A percentile compares a stretch with the other conserved stretches of the same genome.
Evolutionary conservation across 30 jellyfish, hydroid and myxozoan species (phyloP).

Genomic region (Rhopilema esculentum): DNA sequence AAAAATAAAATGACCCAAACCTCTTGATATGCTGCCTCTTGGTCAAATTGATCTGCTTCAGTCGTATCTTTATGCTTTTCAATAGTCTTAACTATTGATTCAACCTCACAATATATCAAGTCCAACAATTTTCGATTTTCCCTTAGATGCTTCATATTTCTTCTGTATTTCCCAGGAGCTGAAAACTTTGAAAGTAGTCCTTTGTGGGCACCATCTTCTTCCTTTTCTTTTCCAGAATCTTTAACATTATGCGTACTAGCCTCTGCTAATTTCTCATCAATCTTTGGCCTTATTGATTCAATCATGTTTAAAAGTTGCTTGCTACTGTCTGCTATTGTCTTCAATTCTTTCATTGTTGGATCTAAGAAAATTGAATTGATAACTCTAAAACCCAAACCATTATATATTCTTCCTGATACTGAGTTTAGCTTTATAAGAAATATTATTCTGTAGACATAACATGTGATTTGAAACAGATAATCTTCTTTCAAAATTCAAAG

Average conservation of each 20-base stretch:
- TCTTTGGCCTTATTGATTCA: constrained; percentile 60
- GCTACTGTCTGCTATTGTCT: constrained; percentile 59
- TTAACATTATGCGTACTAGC: constrained; percentile 77
- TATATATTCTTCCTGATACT: too few species aligned
- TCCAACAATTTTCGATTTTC: constrained; percentile 49
- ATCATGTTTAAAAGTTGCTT: constrained; percentile 42
- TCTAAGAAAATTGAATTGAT: constrained; percentile 22
- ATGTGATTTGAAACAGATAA: too few species aligned
- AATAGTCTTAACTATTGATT: constrained; percentile 55
- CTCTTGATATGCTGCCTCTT: too few species aligned
- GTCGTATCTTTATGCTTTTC: neutral
- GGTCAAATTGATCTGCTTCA: neutral
- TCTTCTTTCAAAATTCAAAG: too few species aligned
- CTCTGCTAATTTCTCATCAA: constrained; percentile 65
- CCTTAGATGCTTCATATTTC: constrained; percentile 77
- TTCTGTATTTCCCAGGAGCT: constrained; percentile 92
- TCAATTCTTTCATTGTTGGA: constrained; percentile 43
- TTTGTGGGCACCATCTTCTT: constrained; percentile 60
- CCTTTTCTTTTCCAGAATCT: constrained; percentile 81
- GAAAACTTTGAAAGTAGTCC: constrained; percentile 88
- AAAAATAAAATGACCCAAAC: too few species aligned
- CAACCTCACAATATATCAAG: constrained; percentile 64
- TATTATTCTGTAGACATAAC: too few species aligned
- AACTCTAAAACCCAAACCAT: too few species aligned
- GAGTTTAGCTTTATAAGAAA: too few species aligned